Conservation (phyloP, 1,140 invertebrate genomes). For the Nasonia longicornis region DNA sequence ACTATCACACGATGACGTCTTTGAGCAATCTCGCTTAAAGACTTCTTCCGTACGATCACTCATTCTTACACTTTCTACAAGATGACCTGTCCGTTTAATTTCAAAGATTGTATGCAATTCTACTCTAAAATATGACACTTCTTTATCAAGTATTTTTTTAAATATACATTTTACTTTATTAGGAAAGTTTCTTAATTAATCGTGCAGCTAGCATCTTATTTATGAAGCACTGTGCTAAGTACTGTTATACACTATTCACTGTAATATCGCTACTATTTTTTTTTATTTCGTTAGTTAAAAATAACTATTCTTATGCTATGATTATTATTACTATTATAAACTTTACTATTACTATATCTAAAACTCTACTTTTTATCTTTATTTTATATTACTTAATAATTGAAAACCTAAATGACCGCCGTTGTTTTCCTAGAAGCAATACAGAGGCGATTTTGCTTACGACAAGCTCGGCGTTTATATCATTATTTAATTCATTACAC, state of each 20-base stretch:
- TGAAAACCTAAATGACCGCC: neutral
- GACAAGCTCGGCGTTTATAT: neutral
- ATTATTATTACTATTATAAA: slow-evolving; percentile 41
- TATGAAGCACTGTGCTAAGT: slow-evolving; percentile 1
- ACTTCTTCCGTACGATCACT: slow-evolving; percentile 15
- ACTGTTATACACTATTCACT: slow-evolving; percentile 25
- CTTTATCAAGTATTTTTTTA: neutral
- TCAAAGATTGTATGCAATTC: neutral
- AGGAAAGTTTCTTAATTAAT: neutral
- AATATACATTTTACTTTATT: neutral
- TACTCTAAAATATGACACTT: neutral
- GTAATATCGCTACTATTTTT: slow-evolving; percentile 43
- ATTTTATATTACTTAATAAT: slow-evolving; percentile 36
- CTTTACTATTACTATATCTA: slow-evolving; percentile 16
- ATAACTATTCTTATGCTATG: slow-evolving; percentile 39
- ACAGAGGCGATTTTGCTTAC: neutral
- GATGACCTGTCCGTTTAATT: neutral
- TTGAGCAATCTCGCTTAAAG: slow-evolving; percentile 23
- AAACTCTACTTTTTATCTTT: slow-evolving; percentile 32
- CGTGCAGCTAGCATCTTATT: neutral
- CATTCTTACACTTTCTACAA: neutral
- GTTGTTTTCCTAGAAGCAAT: slow-evolving; percentile 7
- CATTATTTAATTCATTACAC: neutral
- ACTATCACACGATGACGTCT: slow-evolving; percentile 48
- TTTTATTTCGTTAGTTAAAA: slow-evolving; percentile 47